Evolutionary conservation across 2,888 invertebrate species (phyloP).

Genomic region (Drosophila meridiana): DNA sequence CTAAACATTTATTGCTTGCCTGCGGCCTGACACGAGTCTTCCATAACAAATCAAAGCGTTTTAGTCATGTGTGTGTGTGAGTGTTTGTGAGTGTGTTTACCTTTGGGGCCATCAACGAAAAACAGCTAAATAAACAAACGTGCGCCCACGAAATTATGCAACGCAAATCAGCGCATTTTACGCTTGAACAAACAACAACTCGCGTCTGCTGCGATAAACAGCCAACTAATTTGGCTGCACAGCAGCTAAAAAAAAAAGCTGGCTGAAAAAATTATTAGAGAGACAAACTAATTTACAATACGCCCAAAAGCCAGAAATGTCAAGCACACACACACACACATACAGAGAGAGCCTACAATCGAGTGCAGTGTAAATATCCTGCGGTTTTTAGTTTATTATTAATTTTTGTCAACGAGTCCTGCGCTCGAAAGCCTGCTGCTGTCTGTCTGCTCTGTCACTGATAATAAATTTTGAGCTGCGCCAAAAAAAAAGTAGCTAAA

Average conservation of each 20-base stretch:
- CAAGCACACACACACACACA: constrained; percentile 26
- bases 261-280: constrained; percentile 26
- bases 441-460: constrained; percentile 70
- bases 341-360: constrained; percentile 33
- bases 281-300: constrained; percentile 68
- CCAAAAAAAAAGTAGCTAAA: constrained; percentile 18
- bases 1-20: constrained; percentile 14
- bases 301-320: constrained; percentile 42
- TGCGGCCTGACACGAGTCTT: constrained; percentile 26
- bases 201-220: constrained; percentile 61
- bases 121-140: constrained; percentile 54
- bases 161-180: constrained; percentile 66
- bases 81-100: constrained; percentile 23
- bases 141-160: constrained; percentile 60
- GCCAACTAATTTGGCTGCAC: constrained; percentile 56
- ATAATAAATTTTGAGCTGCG: constrained; percentile 68
- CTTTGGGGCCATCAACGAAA: constrained; percentile 35
- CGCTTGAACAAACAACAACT: constrained; percentile 61
- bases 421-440: constrained; percentile 21
- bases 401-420: constrained; percentile 72
- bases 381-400: constrained; percentile 80
- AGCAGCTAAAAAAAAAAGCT: constrained; percentile 17
- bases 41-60: constrained; percentile 48
- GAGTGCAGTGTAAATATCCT: constrained; percentile 78
- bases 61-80: constrained; percentile 3